A percentile compares a stretch with the other conserved stretches of the same genome.
Evolutionary conservation across 2,113 vertebrate genomes (phyloP).

Genomic region (Carassius gibelio): DNA sequence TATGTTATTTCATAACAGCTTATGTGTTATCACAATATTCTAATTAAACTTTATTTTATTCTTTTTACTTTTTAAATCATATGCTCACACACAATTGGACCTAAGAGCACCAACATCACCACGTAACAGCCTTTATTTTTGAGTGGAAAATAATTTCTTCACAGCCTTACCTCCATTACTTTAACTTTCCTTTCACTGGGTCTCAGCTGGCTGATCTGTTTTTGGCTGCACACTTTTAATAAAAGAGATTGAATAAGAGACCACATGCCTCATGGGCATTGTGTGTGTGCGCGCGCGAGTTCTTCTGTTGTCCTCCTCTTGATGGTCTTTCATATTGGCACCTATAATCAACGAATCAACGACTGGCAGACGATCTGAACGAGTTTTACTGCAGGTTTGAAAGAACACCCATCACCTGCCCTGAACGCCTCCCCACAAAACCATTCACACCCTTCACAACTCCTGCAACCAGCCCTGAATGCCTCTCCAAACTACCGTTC

Average conservation of each 20-base stretch:
- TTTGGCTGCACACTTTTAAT: slow-evolving; percentile 69
- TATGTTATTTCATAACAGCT: neutral
- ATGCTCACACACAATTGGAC: neutral
- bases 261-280: slow-evolving; percentile 63
- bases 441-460: too few species aligned
- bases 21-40: neutral
- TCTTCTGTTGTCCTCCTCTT: slow-evolving; percentile 12
- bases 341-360: too few species aligned
- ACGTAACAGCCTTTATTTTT: neutral
- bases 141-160: neutral
- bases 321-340: slow-evolving; percentile 26
- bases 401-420: too few species aligned
- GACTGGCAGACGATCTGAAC: too few species aligned
- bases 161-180: slow-evolving; percentile 42
- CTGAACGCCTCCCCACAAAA: too few species aligned
- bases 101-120: neutral
- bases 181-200: slow-evolving; percentile 57
- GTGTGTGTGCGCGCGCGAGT: neutral
- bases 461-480: too few species aligned
- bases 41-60: neutral
- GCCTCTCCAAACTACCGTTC: too few species aligned
- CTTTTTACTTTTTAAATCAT: neutral
- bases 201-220: slow-evolving; percentile 67
- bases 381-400: too few species aligned
- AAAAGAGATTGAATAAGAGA: slow-evolving; percentile 55